These are phyloP conservation scores for Betta splendens DNA, from an alignment of 2,797 vertebrate genomes.

Conservation along the genomic window DNA sequence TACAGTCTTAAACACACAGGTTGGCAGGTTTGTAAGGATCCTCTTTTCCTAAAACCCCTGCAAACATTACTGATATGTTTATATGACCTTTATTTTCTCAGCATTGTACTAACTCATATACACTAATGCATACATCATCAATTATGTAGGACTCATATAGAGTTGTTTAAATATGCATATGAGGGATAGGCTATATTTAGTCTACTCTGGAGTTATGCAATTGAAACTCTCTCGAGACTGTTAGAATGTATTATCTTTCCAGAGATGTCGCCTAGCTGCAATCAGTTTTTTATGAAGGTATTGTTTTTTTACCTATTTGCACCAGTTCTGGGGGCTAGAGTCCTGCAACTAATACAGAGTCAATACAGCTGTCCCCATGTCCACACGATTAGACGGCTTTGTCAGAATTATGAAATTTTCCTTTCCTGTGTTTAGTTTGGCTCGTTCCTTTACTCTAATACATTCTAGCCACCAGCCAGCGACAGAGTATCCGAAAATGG, in stretches of 20 bases:
- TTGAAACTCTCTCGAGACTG: slow-evolving; percentile 49
- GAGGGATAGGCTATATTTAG: slow-evolving; percentile 73
- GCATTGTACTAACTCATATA: slow-evolving; percentile 51
- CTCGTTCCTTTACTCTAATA: slow-evolving; percentile 44
- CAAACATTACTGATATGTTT: slow-evolving; percentile 31
- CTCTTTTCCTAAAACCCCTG: slow-evolving; percentile 1
- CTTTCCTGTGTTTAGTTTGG: slow-evolving; percentile 51
- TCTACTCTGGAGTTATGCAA: slow-evolving; percentile 68
- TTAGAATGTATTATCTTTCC: slow-evolving; percentile 50
- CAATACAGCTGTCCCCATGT: slow-evolving; percentile 66
- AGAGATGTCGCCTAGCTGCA: slow-evolving; percentile 47
- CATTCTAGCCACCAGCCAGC: slow-evolving; percentile 50
- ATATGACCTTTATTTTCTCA: slow-evolving; percentile 34
- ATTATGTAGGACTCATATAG: slow-evolving; percentile 75
- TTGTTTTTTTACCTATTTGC: slow-evolving; percentile 62
- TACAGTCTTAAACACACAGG: slow-evolving; percentile 29
- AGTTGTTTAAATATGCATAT: slow-evolving; percentile 78
- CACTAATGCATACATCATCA: slow-evolving; percentile 63
- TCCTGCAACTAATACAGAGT: slow-evolving; percentile 65
- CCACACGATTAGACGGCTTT: slow-evolving; percentile 54
- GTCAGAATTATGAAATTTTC: slow-evolving; percentile 36
- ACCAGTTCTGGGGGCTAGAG: slow-evolving; percentile 46
- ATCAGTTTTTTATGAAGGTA: slow-evolving; percentile 41
- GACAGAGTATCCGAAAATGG: slow-evolving; percentile 63
- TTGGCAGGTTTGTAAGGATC: slow-evolving; percentile 33